These are phyloP conservation scores for Pluvialis apricaria DNA, from an alignment of 2,113 vertebrate species.

Conservation along the genomic window DNA sequence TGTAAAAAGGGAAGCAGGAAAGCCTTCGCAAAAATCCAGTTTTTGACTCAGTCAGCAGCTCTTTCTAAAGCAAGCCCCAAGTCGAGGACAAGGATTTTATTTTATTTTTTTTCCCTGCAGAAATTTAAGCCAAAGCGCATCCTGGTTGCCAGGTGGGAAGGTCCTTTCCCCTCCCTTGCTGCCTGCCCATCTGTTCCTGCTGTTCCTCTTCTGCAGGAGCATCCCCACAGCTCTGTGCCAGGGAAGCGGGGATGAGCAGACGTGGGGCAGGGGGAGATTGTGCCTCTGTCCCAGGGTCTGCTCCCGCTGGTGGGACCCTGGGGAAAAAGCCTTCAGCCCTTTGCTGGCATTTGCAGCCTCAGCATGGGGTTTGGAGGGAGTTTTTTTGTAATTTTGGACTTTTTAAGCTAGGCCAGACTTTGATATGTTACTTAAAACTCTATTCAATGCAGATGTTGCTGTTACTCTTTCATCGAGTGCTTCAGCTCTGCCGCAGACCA, in stretches of 20 bases:
- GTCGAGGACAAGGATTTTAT: background rate
- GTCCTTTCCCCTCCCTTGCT: background rate
- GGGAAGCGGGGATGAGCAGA: background rate
- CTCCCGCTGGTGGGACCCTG: background rate
- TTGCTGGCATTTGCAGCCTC: background rate
- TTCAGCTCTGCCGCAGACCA: background rate
- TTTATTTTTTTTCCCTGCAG: background rate
- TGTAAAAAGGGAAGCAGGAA: background rate
- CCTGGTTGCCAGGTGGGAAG: background rate
- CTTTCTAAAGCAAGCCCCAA: background rate
- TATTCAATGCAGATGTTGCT: rapidly evolving
- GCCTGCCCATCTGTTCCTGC: background rate
- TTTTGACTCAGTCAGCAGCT: conserved; percentile 15
- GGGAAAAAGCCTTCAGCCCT: background rate
- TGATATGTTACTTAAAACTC: background rate
- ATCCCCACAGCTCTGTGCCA: background rate
- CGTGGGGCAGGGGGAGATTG: rapidly evolving
- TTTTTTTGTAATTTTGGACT: background rate
- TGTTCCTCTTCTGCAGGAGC: background rate
- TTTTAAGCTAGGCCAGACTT: background rate
- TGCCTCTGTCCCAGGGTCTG: background rate
- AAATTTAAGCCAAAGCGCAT: background rate
- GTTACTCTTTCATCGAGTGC: background rate
- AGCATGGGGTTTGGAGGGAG: background rate
- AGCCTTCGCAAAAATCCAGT: background rate